Base-by-base conservation (phyloP, 2,113 vertebrate species). In the Onychostoma macrolepis region DNA sequence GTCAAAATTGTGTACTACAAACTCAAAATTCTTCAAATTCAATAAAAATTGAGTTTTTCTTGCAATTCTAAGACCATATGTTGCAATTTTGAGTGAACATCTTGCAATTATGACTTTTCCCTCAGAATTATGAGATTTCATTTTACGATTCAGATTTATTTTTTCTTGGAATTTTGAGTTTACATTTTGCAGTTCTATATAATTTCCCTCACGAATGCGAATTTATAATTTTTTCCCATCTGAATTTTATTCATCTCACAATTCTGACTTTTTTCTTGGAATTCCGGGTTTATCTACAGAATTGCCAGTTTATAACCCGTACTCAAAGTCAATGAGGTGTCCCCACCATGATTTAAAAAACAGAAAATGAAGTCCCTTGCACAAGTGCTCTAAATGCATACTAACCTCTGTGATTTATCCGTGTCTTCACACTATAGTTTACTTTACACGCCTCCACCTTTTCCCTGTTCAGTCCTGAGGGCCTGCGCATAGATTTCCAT, bases 401-500 rank as follows among this genome's bases (percentile, higher is more conserved):
- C 80, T 65, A 28, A 21, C n/a, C n/a, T 58, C 9, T 43, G 24
- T 63, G 36, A 63, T 38, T 43, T 63, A 41, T 63, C 56, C 11
- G 26, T 28, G 24, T 65, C 4, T n/a, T 81, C 79, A 58, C 33
- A n/a, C 33, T 24, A 4, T 61, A 81, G 36, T 81, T 82, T 30
- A 82, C 8, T 71, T 71, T 33, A 83, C 17, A 13, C 21, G 7
- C 45, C 28, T 33, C 81, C 58, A 48, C 19, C 19, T 36, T 33
- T 3, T 71, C 15, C 26, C 26, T 21, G 43, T 53, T 83, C 43
- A 50, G 17, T 84, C 69, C 48, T 58, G 13, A 56, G 67, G 82
- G 21, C 45, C 48, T 26, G 21, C 28, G 69, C 67, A 75, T 74
- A 72, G 83, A 84, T 84, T 74, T 84, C 45, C 48, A 84, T 83